Base-by-base conservation (phyloP, 1,140 invertebrate species). In the Wiebesia pumilae region DNA sequence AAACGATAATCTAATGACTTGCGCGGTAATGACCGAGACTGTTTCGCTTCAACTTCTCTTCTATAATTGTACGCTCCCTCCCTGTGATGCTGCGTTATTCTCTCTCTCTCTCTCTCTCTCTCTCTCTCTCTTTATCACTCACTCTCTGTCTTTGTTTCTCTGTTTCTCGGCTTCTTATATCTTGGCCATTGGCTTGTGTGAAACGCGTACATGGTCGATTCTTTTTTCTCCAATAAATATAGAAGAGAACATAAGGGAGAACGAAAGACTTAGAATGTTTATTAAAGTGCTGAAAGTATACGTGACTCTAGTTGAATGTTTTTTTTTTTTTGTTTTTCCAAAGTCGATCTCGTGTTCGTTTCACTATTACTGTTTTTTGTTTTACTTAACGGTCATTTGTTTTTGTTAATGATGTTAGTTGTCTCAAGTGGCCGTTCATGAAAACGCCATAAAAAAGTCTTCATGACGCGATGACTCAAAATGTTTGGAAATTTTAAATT, bases 1-100 rank as follows among this genome's bases (percentile, higher is more conserved):
- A 38, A 78, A 84, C 75, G 58, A 78, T 84, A 79, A 67, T 79
- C 35, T 67, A 78, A 65, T 43, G 38, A 75, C 43, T 75, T 10
- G 51, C 9, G 51, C 19, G 51, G 71, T 83, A 65, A 84, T 65
- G 51, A 67, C 54, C 51, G 81, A 10, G 38, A n/a, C 81, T 65
- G 40, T 12, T 51, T 38, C 24, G n/a, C 65, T 16, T 67, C 58
- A 19, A 35, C 27, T 1, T 81, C n/a, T 78, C 43, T 47, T 7
- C 9, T 35, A 69, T 65, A 69, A 69, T 69, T 69, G 30, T 33
- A 35, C n/a, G 27, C 27, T 65, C 30, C 62, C 35, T 30, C 69
- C 65, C 65, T 62, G 35, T 54, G 27, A 84, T 62, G 35, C 27
- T 16, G 16, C 7, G 7, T 47, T n/a, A 10, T 27, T 21, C n/a